Base-by-base conservation (phyloP, 2,797 vertebrate species). In the Lycodopsis pacificus region DNA sequence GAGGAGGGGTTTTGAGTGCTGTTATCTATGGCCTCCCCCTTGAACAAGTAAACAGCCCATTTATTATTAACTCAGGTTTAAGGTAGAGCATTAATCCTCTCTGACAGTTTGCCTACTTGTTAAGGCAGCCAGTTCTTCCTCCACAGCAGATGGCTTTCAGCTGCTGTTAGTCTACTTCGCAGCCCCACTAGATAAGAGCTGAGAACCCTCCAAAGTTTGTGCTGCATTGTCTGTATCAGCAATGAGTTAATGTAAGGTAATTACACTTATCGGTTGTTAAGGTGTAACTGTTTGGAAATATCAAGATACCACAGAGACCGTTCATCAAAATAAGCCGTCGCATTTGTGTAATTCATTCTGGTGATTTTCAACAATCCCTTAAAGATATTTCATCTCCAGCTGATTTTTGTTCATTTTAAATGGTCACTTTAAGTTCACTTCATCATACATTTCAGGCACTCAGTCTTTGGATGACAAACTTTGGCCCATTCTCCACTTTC, bases 51-150 rank as follows among this genome's bases (percentile, higher is more conserved):
- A 96, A 96, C 95, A 96, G 94, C 92, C 95, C 94, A 96, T 96
- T 96, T 96, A 96, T 96, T 96, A 96, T 96, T 96, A 96, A 96
- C 95, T 96, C 94, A 95, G 94, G 94, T 96, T 95, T 96, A 96
- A 96, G 95, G 95, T 95, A 94, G 94, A 88, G 89, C 95, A 96
- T 96, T 96, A 96, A 96, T 96, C 95, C 95, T 95, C 87, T 86
- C 84, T 96, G 95, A 96, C 95, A 96, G 94, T 95, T 94, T 93
- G 93, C 93, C 95, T 95, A 95, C 94, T 96, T 96, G 95, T 96
- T 96, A 96, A 95, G 92, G 95, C 94, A 92, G 92, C 91, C 91
- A 88, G 89, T 94, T 93, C 85, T 89, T 94, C 91, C 93, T 91
- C 90, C 87, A 76, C 91, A 93, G 92, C 95, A 95, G 93, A 95